Evolutionary conservation across 2,797 vertebrate species (phyloP).

Genomic region (Passerculus sandwichensis): DNA sequence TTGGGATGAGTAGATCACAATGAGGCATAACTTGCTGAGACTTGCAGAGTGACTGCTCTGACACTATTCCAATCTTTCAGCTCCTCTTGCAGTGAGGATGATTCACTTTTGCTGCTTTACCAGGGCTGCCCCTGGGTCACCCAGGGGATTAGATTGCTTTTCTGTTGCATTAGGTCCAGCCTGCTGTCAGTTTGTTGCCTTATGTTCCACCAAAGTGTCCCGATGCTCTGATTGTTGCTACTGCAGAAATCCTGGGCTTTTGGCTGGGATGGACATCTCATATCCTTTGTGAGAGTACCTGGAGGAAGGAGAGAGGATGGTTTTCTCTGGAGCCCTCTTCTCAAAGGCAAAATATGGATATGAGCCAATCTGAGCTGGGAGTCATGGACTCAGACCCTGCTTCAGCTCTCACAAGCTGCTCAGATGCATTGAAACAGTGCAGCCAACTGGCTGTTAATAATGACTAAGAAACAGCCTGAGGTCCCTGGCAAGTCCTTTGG

Average conservation of each 20-base stretch:
- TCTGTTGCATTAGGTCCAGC: not conserved
- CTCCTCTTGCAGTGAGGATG: not conserved
- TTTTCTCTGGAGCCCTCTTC: not conserved
- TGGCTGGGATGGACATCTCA: not conserved
- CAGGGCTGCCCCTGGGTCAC: not conserved
- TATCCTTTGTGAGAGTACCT: not conserved
- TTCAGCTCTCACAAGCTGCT: not conserved
- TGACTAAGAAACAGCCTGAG: not conserved
- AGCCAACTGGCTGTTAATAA: not conserved
- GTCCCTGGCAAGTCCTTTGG: not conserved
- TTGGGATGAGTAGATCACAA: not conserved
- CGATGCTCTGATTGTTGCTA: not conserved
- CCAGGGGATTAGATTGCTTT: not conserved
- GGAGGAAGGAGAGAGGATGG: not conserved
- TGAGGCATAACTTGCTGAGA: not conserved
- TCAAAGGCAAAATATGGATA: not conserved
- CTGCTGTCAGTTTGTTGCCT: not conserved
- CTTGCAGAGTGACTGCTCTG: not conserved
- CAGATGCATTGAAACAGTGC: not conserved
- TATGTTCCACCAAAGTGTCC: not conserved
- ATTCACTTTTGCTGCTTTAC: not conserved
- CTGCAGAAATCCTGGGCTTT: not conserved
- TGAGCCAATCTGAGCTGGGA: not conserved
- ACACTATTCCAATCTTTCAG: not conserved
- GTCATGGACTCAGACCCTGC: not conserved